Percentiles rank a stretch among this genome's conserved stretches.
Conservation (phyloP, 2,888 invertebrate species). For the Polia nebulosa region DNA sequence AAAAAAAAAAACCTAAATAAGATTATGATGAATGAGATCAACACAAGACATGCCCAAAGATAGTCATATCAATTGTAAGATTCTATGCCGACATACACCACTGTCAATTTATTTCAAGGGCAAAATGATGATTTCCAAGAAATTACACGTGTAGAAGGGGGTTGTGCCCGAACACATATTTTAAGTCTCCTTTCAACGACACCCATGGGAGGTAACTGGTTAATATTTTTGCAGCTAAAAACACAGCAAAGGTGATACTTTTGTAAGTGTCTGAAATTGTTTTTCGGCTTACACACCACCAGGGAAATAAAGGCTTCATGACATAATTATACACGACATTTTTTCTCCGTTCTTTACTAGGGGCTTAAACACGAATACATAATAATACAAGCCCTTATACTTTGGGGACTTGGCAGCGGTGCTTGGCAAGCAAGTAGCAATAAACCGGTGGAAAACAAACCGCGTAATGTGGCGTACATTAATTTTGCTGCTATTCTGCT, state of each 20-base stretch:
- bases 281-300: slow-evolving; percentile 37
- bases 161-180: neutral
- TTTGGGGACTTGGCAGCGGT: slow-evolving; percentile 56
- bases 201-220: slow-evolving; percentile 34
- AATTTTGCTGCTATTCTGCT: slow-evolving; percentile 52
- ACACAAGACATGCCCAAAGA: neutral
- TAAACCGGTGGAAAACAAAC: slow-evolving; percentile 59
- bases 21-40: too few species aligned
- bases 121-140: neutral
- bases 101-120: neutral
- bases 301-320: slow-evolving; percentile 56
- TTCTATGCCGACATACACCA: neutral
- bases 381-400: slow-evolving; percentile 43
- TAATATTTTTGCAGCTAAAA: slow-evolving; percentile 33
- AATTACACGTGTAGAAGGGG: neutral
- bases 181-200: slow-evolving; percentile 12
- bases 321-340: slow-evolving; percentile 40
- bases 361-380: slow-evolving; percentile 32
- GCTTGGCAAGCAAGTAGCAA: slow-evolving; percentile 56
- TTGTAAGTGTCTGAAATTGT: slow-evolving; percentile 50
- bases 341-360: slow-evolving; percentile 32
- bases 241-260: slow-evolving; percentile 37
- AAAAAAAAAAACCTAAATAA: too few species aligned
- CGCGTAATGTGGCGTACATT: slow-evolving; percentile 61
- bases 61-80: neutral